Evolutionary conservation across 2,113 vertebrate species (phyloP), one percentile per base, ranked within the genome.

Genomic region (Taurulus bubalis): DNA sequence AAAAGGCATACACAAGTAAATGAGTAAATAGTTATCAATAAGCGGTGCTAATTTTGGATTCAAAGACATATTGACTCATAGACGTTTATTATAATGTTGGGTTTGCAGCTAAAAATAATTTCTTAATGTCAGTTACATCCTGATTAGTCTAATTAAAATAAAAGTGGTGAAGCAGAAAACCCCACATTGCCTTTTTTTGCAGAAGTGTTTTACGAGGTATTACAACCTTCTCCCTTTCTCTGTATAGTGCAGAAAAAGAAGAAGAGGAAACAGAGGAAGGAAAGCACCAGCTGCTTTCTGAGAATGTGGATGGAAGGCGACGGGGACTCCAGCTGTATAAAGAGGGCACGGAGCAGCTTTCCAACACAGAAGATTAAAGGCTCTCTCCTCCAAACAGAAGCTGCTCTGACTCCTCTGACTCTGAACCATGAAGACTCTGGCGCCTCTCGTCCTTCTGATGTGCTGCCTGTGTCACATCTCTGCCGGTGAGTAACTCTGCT

Each of bases 351-450:
- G 73, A 24, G 49, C 56, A 59, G 49, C 4, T 42, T 28, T 59
- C 22, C 9, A 8, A 1, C 71, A 47, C 78, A 83, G 4, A 78
- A 82, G 38, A 70, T 59, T 18, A 8, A 74, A 68, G 34, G 2
- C 58, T 34, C 34, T 34, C n/a, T 30, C n/a, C 36, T 59, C 55
- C 63, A 47, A 22, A 30, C 28, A 71, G 40, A 62, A 51, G 62
- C 76, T 59, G n/a, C 7, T 60, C 74, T 32, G 34, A 45, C 65
- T 59, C 28, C 7, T 60, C 74, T 32, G 34, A 45, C 65, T 67
- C 28, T 45, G 32, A 47, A 85, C 69, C 67, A 89, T 89, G 89
- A 89, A 79, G 87, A 84, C 80, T 2, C 58, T 77, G 58, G 0
- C 16, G 55, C 3, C 30, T 14, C n/a, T 88, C 22, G 0, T 3